phyloP scores from a whole-genome alignment of 2,797 vertebrate species.

The Ctenochaetus hawaiiensis region DNA sequence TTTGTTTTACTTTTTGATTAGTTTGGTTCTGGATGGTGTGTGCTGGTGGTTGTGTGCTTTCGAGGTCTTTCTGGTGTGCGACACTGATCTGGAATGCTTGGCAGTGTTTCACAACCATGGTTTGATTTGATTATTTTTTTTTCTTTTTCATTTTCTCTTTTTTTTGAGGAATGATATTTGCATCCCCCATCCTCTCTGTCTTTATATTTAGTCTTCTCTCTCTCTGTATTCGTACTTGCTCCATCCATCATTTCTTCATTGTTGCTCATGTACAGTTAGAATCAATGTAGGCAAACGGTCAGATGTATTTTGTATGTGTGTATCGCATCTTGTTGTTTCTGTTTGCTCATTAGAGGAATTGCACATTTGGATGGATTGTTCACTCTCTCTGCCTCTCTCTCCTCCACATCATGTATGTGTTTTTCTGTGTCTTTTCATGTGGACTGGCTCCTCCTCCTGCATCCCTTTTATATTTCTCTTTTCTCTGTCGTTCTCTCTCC shows the following conservation, averaged over 20 bases:
- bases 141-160: constrained; percentile 57
- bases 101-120: constrained; percentile 80
- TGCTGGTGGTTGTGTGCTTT: constrained; percentile 78
- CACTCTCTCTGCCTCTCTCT: constrained; percentile 67
- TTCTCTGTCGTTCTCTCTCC: constrained; percentile 66
- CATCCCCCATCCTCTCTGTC: constrained; percentile 78
- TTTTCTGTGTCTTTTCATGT: constrained; percentile 82
- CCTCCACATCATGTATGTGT: constrained; percentile 74
- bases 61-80: constrained; percentile 75
- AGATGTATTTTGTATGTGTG: constrained; percentile 66
- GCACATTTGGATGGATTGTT: constrained; percentile 81
- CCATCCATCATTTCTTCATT: constrained; percentile 70
- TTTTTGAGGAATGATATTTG: constrained; percentile 82
- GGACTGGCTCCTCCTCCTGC: constrained; percentile 82
- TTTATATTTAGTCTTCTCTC: constrained; percentile 53
- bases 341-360: constrained; percentile 69
- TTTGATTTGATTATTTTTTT: constrained; percentile 65
- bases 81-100: constrained; percentile 82
- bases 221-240: constrained; percentile 55
- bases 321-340: constrained; percentile 70
- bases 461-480: constrained; percentile 74
- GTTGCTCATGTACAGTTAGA: constrained; percentile 72
- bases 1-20: constrained; percentile 63
- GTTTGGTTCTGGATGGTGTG: constrained; percentile 80
- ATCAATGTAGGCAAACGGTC: constrained; percentile 64